Base-by-base conservation (phyloP, 1,140 invertebrate species). In the Parasteatoda tepidariorum region DNA sequence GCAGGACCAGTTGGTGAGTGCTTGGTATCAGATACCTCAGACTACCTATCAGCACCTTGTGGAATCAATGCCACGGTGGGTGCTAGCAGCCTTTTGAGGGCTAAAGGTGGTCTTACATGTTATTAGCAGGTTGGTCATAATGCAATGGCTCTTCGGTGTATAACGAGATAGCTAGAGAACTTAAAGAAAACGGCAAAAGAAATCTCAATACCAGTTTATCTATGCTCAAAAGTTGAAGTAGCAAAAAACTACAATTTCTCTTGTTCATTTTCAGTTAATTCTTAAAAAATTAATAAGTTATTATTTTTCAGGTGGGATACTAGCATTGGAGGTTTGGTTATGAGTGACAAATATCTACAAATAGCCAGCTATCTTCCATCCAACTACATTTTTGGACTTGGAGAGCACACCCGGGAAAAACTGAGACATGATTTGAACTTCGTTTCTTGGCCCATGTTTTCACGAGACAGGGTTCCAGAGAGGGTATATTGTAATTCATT, bases 321-420 rank as follows among this genome's bases (percentile, higher is more conserved):
- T n/a, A 62, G 85, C n/a, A 55, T 86, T 85, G 85, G 86, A 5
- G 88, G 88, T 15, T 84, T 91, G 13, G 84, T 88, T 0, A 93
- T 95, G 86, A 92, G 94, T 1, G 92, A 97, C 88, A 94, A 97
- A 87, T 95, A 96, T 88, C 90, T 97, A 1, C 95, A 97, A 89
- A 90, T 97, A 11, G 94, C 93, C 2, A 91, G 93, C 0, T 87
- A 91, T 30, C 88, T 97, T 11, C 92, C 94, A 0, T 93, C 94
- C 0, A 85, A 87, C 18, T 92, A 94, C 84, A 91, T 88, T 71
- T 64, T 82, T 61, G 54, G 83, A 78, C 55, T 82, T 59, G 22
- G 86, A 85, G 83, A 85, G 31, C 71, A 84, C 24, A n/a, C 54
- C 0, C 61, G 64, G 13, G n/a, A 62, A 0, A 34, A 24, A 0